Evolutionary conservation across 1,140 invertebrate species (phyloP).

Genomic region (Mamestra configurata): DNA sequence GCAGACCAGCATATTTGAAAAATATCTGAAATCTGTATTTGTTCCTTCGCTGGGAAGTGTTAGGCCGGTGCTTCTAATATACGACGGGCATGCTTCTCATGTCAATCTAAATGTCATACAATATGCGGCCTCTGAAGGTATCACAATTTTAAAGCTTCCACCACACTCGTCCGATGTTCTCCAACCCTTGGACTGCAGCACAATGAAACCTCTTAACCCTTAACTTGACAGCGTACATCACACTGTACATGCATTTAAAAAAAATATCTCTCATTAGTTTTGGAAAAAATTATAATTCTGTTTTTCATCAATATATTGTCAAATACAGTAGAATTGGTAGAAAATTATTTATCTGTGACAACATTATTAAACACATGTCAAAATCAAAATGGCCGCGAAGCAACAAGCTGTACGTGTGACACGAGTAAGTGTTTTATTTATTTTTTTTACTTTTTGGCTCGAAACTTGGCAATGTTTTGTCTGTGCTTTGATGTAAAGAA

Average conservation of each 20-base stretch:
- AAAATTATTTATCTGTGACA: conserved; percentile 29
- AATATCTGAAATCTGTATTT: neutral
- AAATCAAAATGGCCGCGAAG: conserved; percentile 34
- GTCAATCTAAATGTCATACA: too few relatives aligned
- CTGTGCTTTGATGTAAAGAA: conserved; percentile 19
- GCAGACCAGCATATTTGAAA: conserved; percentile 26
- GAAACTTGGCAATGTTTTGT: conserved; percentile 29
- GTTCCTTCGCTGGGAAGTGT: neutral
- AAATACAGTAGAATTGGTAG: conserved; percentile 41
- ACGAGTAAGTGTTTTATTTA: conserved; percentile 33
- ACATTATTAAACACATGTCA: conserved; percentile 19
- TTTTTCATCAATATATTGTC: conserved; percentile 13
- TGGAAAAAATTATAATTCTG: neutral
- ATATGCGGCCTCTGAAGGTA: too few relatives aligned
- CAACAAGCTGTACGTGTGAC: conserved; percentile 36
- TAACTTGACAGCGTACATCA: too few relatives aligned
- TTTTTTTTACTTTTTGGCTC: conserved; percentile 9
- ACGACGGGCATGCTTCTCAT: too few relatives aligned
- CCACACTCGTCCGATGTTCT: too few relatives aligned
- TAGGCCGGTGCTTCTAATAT: neutral
- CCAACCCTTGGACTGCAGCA: too few relatives aligned
- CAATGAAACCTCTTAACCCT: too few relatives aligned
- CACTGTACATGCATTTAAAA: neutral
- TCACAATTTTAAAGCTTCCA: too few relatives aligned
- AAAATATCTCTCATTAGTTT: conserved; percentile 29